Percentiles rank a stretch among this genome's conserved stretches.
Conservation (phyloP, 2,888 invertebrate species). For the Nudaria mundana region DNA sequence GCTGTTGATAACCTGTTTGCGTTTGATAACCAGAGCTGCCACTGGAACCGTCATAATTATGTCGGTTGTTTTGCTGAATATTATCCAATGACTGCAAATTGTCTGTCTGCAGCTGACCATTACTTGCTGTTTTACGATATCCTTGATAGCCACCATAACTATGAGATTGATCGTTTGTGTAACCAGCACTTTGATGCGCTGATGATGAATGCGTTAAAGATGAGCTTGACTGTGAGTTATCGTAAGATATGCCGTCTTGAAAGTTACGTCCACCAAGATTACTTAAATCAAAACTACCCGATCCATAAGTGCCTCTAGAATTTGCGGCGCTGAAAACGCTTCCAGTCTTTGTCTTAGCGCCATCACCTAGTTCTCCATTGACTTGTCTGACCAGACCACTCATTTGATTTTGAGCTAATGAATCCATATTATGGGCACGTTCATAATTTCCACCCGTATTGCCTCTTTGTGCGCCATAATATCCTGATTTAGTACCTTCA, state of each 20-base stretch:
- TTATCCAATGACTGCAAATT: constrained; percentile 41
- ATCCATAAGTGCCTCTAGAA: constrained; percentile 66
- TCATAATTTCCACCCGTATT: constrained; percentile 78
- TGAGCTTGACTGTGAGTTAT: constrained; percentile 40
- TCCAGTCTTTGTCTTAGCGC: constrained; percentile 55
- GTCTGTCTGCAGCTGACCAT: constrained; percentile 16
- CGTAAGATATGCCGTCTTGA: constrained; percentile 47
- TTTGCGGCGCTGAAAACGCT: constrained; percentile 69
- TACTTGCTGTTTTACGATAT: constrained; percentile 1
- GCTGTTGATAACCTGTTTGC: constrained; percentile 45
- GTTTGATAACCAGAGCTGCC: constrained; percentile 41
- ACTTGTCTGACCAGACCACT: constrained; percentile 64
- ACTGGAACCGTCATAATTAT: constrained; percentile 37
- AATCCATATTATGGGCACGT: constrained; percentile 74
- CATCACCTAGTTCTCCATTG: constrained; percentile 69
- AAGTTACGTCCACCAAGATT: constrained; percentile 68
- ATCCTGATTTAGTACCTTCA: constrained; percentile 69
- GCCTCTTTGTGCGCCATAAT: constrained; percentile 73
- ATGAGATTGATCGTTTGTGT: constrained; percentile 37
- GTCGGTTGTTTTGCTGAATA: constrained; percentile 34
- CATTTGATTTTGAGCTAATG: constrained; percentile 71
- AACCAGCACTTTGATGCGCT: constrained; percentile 25
- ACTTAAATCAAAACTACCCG: constrained; percentile 58
- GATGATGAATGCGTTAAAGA: constrained; percentile 22
- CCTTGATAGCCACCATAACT: constrained; percentile 13